Base-by-base conservation (phyloP, 2,888 invertebrate genomes). In the Nezara viridula region DNA sequence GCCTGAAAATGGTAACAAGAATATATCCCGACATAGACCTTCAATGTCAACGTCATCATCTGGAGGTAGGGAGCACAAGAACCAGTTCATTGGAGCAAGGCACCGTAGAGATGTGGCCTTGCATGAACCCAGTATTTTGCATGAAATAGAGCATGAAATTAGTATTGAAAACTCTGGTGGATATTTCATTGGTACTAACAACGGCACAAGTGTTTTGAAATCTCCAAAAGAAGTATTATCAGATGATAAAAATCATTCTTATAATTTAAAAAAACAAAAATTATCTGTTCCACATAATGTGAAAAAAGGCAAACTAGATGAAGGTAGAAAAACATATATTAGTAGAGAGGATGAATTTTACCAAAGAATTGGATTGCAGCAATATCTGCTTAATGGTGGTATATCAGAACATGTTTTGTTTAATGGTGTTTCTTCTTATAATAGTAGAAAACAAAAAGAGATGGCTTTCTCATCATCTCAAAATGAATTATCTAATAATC, bases 31-130 rank as follows among this genome's bases (percentile, higher is more conserved):
- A 92, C 94, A 95, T 91, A 95, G 95, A 92, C 95, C 95, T 27
- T 89, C 91, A 44, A 89, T 88, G 85, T 90, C 91, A 92, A 94
- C 94, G 92, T 94, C 94, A 91, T 93, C 94, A 90, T 93, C 94
- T 91, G 93, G 94, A 93, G 95, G 95, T 89, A 90, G 85, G 88
- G 85, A 88, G 60, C 37, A 44, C 19, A 66, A 27, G 73, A 55
- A 27, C 87, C 49, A 88, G 55, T 40, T 81, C 44, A 52, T 81
- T 32, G 73, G 88, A 77, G 85, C 91, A 92, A 90, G 92, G 92
- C 95, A 94, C 93, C 96, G 95, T 96, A 96, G 95, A 94, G 95
- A 95, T 93, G 94, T 94, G 94, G 93, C 92, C 93, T 95, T 94
- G 93, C 94, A 93, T 95, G 95, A 94, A 95, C 95, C 91, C 91